phyloP scores from a whole-genome alignment of 2,113 vertebrate species.

The Archocentrus centrarchus region DNA sequence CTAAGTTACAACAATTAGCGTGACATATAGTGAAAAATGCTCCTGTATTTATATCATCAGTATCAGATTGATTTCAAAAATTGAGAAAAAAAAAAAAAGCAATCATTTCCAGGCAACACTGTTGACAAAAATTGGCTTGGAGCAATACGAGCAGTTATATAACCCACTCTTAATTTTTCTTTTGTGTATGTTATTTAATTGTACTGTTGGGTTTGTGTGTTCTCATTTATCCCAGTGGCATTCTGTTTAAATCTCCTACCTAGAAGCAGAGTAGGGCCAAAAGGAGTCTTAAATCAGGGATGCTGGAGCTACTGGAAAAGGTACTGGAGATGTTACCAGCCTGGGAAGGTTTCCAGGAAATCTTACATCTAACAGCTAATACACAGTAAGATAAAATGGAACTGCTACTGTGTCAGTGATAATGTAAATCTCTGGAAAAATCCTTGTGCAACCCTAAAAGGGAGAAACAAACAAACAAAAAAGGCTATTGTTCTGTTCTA shows the following conservation, averaged over 20 bases:
- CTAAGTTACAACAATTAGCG: not conserved
- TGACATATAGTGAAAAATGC: not conserved
- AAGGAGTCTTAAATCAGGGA: constrained; percentile 12
- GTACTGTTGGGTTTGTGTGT: not conserved
- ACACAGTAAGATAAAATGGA: constrained; percentile 10
- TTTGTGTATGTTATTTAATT: constrained; percentile 19
- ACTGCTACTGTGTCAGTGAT: not conserved
- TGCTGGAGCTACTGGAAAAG: constrained; percentile 20
- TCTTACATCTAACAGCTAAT: constrained; percentile 12
- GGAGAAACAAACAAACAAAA: not conserved
- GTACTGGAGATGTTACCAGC: not conserved
- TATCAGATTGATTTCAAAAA: not conserved
- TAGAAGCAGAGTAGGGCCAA: not conserved
- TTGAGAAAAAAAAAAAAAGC: not conserved
- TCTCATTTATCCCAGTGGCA: constrained; percentile 9
- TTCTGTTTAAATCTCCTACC: constrained; percentile 15
- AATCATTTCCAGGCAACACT: not conserved
- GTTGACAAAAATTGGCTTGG: not conserved
- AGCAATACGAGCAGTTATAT: not conserved
- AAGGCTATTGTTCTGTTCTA: not conserved
- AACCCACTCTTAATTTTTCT: constrained; percentile 4
- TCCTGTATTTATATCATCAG: not conserved
- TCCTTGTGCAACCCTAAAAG: constrained; percentile 1
- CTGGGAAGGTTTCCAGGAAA: constrained; percentile 34
- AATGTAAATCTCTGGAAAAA: constrained; percentile 42